phyloP scores from a whole-genome alignment of 2,888 invertebrate genomes.

The Aleiodes testaceus region DNA sequence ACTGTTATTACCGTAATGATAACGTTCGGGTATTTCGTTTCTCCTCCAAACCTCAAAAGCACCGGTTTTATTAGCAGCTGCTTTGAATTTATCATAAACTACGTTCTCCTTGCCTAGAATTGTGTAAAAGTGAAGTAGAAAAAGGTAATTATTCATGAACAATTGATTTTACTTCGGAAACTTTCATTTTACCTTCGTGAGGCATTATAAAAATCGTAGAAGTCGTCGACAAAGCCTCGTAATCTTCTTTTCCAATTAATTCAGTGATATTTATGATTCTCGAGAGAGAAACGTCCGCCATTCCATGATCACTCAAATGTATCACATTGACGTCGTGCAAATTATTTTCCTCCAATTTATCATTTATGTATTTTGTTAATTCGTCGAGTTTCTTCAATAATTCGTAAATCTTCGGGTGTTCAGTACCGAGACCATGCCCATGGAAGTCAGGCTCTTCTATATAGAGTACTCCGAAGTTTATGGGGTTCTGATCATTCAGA shows the following conservation, averaged over 20 bases:
- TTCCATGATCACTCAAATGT: conserved; percentile 84
- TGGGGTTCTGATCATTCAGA: conserved; percentile 75
- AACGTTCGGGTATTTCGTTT: conserved; percentile 76
- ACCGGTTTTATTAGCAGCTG: conserved; percentile 68
- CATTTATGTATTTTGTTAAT: conserved; percentile 76
- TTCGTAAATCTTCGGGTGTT: conserved; percentile 70
- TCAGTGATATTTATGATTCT: conserved; percentile 76
- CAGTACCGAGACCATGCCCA: conserved; percentile 78
- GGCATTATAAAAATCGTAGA: conserved; percentile 79
- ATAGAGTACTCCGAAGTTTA: conserved; percentile 81
- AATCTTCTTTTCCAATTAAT: conserved; percentile 74
- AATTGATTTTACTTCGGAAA: conserved; percentile 17
- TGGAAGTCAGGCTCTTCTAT: conserved; percentile 81
- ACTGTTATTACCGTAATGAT: conserved; percentile 78
- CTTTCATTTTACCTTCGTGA: conserved; percentile 71
- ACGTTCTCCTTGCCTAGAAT: conserved; percentile 71
- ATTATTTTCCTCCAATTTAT: conserved; percentile 74
- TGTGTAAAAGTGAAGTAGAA: neutral
- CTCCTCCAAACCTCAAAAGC: conserved; percentile 77
- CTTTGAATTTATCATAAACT: conserved; percentile 74
- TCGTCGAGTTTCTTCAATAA: conserved; percentile 74
- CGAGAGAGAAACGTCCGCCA: conserved; percentile 75
- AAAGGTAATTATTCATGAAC: neutral
- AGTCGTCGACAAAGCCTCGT: conserved; percentile 74
- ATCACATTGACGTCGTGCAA: conserved; percentile 79